phyloP scores from a whole-genome alignment of 1,140 invertebrate species.

The Papilio aristodemus region DNA sequence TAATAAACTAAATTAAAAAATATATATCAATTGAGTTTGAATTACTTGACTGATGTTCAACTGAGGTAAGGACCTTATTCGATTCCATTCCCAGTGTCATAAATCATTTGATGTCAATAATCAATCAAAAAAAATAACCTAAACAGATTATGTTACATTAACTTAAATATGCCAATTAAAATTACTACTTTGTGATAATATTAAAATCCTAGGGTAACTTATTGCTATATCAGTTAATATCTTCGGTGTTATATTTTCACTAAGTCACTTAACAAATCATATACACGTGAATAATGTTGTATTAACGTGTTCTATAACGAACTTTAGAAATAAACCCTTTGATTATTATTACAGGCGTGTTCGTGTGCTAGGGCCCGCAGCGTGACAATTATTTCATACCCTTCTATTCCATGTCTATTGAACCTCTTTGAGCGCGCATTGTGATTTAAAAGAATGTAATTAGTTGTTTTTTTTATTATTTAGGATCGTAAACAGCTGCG shows the following conservation, averaged over 20 bases:
- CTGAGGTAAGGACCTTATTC: no score
- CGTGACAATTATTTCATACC: conserved; percentile 26
- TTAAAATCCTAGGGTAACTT: neutral
- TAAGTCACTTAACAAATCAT: neutral
- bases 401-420: conserved; percentile 21
- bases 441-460: conserved; percentile 24
- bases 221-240: neutral
- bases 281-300: neutral
- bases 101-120: no score
- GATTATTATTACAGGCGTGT: neutral
- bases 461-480: conserved; percentile 3
- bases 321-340: neutral
- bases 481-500: neutral
- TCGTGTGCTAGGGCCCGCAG: neutral
- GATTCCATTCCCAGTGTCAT: no score
- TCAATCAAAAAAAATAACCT: no score
- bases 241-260: neutral
- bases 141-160: no score
- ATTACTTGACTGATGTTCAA: no score
- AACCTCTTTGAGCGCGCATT: neutral
- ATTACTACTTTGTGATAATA: no score
- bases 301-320: neutral
- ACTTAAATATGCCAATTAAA: no score
- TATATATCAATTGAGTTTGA: no score
- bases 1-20: no score